phyloP scores from a whole-genome alignment of 2,888 invertebrate species.

The Lumbricus terrestris region DNA sequence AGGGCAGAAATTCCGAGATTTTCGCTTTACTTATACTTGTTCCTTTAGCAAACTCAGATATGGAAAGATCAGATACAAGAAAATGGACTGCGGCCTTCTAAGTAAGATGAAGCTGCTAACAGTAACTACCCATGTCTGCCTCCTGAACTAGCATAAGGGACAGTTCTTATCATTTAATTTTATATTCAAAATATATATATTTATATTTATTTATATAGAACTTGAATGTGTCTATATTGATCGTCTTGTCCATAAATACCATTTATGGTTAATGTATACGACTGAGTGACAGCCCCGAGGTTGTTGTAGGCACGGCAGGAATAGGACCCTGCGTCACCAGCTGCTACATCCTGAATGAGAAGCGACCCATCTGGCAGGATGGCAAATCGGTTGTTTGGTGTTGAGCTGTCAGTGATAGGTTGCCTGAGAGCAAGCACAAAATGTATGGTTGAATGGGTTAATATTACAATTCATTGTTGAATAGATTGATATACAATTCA shows the following conservation, averaged over 20 bases:
- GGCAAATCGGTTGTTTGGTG: not conserved
- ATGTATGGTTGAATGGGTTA: not conserved
- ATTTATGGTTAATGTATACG: constrained; percentile 20
- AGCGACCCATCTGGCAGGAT: constrained; percentile 65
- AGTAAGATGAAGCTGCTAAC: too few species aligned
- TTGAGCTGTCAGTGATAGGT: not conserved
- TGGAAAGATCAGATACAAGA: too few species aligned
- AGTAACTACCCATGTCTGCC: too few species aligned
- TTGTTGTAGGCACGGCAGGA: constrained; percentile 47
- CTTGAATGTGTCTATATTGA: too few species aligned
- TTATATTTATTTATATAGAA: too few species aligned
- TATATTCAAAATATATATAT: too few species aligned
- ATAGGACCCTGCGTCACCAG: constrained; percentile 79
- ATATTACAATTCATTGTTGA: not conserved
- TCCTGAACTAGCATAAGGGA: too few species aligned
- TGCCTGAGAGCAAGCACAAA: not conserved
- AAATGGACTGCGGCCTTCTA: too few species aligned
- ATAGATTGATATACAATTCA: not conserved
- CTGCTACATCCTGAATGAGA: constrained; percentile 84
- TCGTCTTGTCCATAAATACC: not conserved
- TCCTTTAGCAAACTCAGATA: too few species aligned
- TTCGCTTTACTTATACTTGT: too few species aligned
- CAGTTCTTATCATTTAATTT: too few species aligned
- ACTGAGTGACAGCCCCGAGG: constrained; percentile 33
- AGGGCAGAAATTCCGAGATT: too few species aligned